Percentiles rank a stretch among this genome's conserved stretches.
Conservation (phyloP, 2,797 vertebrate genomes). For the Strix occidentalis region DNA sequence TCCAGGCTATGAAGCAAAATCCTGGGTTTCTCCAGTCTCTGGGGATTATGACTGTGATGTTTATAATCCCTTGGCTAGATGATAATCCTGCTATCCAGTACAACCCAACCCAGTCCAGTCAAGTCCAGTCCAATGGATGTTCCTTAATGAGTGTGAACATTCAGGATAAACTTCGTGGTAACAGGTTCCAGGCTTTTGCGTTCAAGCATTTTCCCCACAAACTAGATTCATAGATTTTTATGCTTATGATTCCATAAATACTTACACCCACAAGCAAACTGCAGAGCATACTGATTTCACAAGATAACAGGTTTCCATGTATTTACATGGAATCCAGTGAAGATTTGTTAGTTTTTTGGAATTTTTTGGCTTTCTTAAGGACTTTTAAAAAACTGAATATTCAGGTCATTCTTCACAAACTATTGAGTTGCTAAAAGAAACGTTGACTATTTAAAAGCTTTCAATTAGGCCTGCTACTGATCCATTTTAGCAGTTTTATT, state of each 20-base stretch:
- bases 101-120: background rate
- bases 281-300: background rate
- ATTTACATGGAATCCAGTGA: background rate
- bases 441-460: background rate
- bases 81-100: background rate
- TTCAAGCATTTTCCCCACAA: background rate
- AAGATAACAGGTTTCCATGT: background rate
- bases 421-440: background rate
- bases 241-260: background rate
- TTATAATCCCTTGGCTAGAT: background rate
- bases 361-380: background rate
- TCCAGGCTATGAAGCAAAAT: background rate
- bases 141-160: background rate
- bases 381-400: background rate
- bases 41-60: background rate
- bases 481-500: constrained; percentile 14
- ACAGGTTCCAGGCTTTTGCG: background rate
- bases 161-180: background rate
- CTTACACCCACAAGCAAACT: background rate
- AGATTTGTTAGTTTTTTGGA: background rate
- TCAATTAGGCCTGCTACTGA: background rate
- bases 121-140: background rate
- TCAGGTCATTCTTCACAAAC: background rate
- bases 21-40: background rate
- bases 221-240: background rate